Evolutionary conservation across 1,140 invertebrate species (phyloP).

Genomic region (Dryas iulia): DNA sequence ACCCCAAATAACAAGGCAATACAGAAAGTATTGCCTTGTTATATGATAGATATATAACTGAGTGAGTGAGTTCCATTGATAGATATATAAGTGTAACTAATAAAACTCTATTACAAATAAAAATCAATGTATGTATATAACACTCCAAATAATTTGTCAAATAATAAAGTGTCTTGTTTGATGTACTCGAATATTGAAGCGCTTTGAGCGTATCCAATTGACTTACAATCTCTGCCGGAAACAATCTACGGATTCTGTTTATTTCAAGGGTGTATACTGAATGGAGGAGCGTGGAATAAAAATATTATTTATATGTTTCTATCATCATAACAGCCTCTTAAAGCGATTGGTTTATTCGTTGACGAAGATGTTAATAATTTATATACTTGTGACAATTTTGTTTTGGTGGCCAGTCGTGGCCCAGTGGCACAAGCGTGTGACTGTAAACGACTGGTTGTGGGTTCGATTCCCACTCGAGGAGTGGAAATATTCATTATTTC

Average conservation of each 20-base stretch:
- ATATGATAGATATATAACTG: no score
- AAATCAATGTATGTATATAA: no score
- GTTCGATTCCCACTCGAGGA: no score
- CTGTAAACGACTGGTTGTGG: no score
- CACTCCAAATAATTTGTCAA: neutral
- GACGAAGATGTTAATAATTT: neutral
- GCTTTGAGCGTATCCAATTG: neutral
- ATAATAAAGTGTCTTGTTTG: neutral
- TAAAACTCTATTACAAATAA: no score
- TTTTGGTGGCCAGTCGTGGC: no score
- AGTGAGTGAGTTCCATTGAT: no score
- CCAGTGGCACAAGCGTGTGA: no score
- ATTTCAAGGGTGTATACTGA: neutral
- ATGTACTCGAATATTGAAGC: neutral
- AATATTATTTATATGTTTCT: neutral
- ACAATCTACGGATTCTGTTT: neutral
- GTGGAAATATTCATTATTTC: no score
- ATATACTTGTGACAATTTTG: neutral
- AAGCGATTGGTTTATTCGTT: neutral
- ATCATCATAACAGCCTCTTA: neutral
- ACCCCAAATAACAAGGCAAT: no score
- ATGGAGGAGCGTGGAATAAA: neutral
- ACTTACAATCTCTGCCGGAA: neutral
- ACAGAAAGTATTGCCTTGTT: no score
- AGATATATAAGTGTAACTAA: no score